These are phyloP conservation scores for Montipora efflorescens DNA, from an alignment of 64 coral and sea anemone species.

Conservation along the genomic window DNA sequence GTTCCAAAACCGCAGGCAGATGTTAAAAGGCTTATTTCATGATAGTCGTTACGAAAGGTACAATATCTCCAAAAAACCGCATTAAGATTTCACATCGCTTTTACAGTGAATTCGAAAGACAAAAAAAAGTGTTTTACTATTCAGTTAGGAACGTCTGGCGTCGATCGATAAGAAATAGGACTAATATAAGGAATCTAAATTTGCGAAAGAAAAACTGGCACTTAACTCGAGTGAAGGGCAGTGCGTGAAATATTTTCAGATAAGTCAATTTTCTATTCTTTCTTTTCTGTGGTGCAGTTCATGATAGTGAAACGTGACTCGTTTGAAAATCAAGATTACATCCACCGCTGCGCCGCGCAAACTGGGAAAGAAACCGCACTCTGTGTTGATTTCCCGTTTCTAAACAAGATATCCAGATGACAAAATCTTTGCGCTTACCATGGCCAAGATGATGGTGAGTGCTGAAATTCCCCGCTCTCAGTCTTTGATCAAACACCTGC, in stretches of 20 bases:
- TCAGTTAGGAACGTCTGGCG: slow-evolving; percentile 13
- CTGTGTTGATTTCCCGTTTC: neutral
- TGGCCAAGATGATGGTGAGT: neutral
- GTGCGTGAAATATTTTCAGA: neutral
- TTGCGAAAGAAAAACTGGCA: neutral
- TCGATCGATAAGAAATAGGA: slow-evolving; percentile 40
- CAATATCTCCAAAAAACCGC: slow-evolving; percentile 35
- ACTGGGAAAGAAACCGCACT: neutral
- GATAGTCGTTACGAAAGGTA: slow-evolving; percentile 7
- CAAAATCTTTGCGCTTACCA: neutral
- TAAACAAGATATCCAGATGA: slow-evolving; percentile 24
- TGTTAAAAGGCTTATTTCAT: slow-evolving; percentile 5
- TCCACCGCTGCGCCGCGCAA: neutral
- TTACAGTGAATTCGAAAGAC: slow-evolving; percentile 18
- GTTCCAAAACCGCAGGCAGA: slow-evolving; percentile 24
- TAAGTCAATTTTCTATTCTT: neutral
- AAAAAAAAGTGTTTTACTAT: slow-evolving; percentile 37
- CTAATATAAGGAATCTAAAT: neutral
- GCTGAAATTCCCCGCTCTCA: neutral
- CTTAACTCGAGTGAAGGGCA: neutral
- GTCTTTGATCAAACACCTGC: slow-evolving; percentile 35
- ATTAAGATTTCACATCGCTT: slow-evolving; percentile 6
- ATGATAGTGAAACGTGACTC: no score
- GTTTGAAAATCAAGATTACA: neutral
- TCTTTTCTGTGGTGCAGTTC: neutral